Base-by-base conservation (phyloP, 1,140 invertebrate species). In the Nasonia giraulti region DNA sequence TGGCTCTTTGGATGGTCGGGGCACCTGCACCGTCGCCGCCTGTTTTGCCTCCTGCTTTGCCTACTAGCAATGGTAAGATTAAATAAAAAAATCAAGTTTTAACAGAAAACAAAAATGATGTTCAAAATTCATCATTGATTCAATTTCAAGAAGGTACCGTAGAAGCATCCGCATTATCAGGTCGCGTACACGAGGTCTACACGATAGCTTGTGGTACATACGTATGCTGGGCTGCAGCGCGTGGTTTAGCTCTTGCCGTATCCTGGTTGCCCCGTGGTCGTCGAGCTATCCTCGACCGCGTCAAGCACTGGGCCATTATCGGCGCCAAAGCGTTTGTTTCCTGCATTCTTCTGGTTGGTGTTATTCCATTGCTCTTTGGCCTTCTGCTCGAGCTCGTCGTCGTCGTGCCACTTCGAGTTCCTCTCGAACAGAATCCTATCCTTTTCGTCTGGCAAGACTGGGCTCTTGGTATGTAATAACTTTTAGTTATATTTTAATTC, bases 401-500 rank as follows among this genome's bases (percentile, higher is more conserved):
- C 23, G 96, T 99, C 17, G 96, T 98, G 7, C 98, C 98, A 0
- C 93, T 99, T 7, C 93, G 98, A n/a, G 98, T 99, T 12, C 97
- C 98, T 0, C 92, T 99, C 4, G 96, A 98, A 88, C 98, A 99
- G 92, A 98, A 98, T 23, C 98, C 99, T 0, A 96, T 99, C 8
- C 95, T 98, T 77, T 99, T 99, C 91, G 95, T 99, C n/a, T 97
- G 96, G 96, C 96, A 99, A 94, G 98, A 99, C 93, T 99, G 98
- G 98, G 98, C 98, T 0, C 93, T 99, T 0, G 88, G 85, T 86
- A 74, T 20, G 76, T 84, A 44, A 44, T 44, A 17, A 44, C 12
- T 40, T 75, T 40, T 44, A 4, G 33, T 37, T 37, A 40, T n/a
- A 33, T 4, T 40, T 33, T 31, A 17, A 37, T 74, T 74, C 23